These are phyloP conservation scores for Spheniscus mendiculus DNA, from an alignment of 2,113 vertebrate genomes.

Conservation along the genomic window DNA sequence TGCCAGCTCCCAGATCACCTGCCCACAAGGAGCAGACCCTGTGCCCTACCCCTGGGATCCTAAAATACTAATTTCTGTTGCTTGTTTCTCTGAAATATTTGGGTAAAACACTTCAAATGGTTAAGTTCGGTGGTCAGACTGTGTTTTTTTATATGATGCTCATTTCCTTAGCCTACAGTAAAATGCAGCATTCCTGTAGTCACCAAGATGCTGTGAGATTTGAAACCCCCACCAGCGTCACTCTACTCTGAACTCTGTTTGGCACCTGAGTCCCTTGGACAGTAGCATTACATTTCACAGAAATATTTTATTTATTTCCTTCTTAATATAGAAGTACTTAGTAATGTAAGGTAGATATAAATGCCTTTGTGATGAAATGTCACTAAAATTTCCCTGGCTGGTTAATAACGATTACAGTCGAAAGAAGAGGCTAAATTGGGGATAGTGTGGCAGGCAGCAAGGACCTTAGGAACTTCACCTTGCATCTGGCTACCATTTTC, in stretches of 20 bases:
- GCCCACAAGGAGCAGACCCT: fast-evolving
- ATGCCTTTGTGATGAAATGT: not conserved
- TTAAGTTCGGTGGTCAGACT: not conserved
- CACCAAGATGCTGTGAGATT: not conserved
- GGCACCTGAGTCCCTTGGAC: not conserved
- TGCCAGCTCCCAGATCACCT: not conserved
- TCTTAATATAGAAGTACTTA: not conserved
- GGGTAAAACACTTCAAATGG: not conserved
- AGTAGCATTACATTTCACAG: not conserved
- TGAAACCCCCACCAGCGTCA: not conserved
- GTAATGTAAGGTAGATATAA: not conserved
- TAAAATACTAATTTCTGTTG: not conserved
- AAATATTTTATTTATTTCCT: not conserved
- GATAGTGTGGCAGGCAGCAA: not conserved
- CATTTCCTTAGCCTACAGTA: not conserved
- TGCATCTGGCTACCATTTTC: not conserved
- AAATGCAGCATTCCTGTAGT: not conserved
- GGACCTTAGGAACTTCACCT: not conserved
- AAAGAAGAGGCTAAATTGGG: not conserved
- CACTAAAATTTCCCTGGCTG: not conserved
- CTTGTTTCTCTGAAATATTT: not conserved
- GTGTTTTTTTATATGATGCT: not conserved
- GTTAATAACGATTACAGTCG: not conserved
- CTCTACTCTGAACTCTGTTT: not conserved
- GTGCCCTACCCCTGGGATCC: not conserved